A percentile compares a stretch with the other conserved stretches of the same genome.
phyloP scores from a whole-genome alignment of 2,797 vertebrate species.

The Danio choprae region DNA sequence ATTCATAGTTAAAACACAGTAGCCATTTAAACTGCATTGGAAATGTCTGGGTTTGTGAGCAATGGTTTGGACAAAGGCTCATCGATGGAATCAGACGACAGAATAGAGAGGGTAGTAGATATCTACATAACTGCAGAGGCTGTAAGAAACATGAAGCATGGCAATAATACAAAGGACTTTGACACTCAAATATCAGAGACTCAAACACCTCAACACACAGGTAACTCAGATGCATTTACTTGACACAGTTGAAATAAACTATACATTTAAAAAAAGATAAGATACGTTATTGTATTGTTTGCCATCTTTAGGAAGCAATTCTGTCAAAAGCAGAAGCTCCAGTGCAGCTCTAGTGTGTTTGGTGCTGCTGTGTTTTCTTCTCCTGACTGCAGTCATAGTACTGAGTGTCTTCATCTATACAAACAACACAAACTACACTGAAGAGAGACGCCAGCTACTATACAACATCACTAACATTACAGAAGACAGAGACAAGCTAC shows the following conservation, averaged over 20 bases:
- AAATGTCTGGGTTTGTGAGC: constrained; percentile 6
- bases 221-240: constrained; percentile 8
- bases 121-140: constrained; percentile 21
- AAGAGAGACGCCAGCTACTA: background rate
- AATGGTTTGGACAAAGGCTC: background rate
- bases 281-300: background rate
- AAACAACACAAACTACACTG: background rate
- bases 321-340: background rate
- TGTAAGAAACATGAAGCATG: constrained; percentile 27
- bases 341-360: constrained; percentile 12
- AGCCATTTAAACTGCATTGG: background rate
- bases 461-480: background rate
- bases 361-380: constrained; percentile 28
- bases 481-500: background rate
- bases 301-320: background rate
- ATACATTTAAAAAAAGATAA: too few species aligned
- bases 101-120: constrained; percentile 20
- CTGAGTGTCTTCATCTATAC: background rate
- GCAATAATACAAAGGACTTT: background rate
- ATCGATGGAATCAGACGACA: constrained; percentile 3
- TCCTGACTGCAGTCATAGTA: constrained; percentile 18
- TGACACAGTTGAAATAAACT: background rate
- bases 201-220: constrained; percentile 7
- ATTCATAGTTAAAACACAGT: background rate
- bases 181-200: background rate